Evolutionary conservation across 2,888 invertebrate species (phyloP), one percentile per base, ranked within the genome.

Genomic region (Netelia virgata): DNA sequence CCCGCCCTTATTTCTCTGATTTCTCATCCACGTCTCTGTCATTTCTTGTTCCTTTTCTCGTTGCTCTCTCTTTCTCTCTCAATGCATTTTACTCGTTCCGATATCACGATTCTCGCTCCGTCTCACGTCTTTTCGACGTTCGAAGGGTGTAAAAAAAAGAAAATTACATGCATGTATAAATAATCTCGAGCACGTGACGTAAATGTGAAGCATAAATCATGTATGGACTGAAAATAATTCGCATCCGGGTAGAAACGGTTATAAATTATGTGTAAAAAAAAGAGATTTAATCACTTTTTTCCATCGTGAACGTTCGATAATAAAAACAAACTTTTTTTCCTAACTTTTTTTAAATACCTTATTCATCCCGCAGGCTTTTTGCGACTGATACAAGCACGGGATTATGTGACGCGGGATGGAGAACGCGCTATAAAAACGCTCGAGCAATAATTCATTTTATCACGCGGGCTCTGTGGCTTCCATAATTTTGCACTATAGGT

Each of bases 1-100:
- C 28, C 28, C 6, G 28, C 0, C 6, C 73, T 83, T 72, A 75
- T 66, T 75, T 64, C 68, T 77, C 73, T 61, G 50, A 82, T 59
- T 64, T 82, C 80, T 78, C 77, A 55, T 74, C 80, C 66, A 61
- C 50, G 55, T 77, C 75, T 83, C 79, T 80, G 66, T 72, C 18
- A 47, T 77, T 68, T 55, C 64, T 14, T 70, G 11, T 57, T 53
- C 23, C 59, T 66, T 53, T 10, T 68, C 55, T 41, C 64, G 6
- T 61, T n/a, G n/a, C 18, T 50, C 23, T 18, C 10, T 18, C 11
- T 10, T 5, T 43, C 9, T 10, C 43, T 14, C 47, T 47, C 3
- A 47, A 47, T 47, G 47, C 14, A 47, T 47, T 10, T 10, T 47
- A 14, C 47, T 14, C 11, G 47, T 14, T 47, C 2, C 10, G 14